phyloP scores from a whole-genome alignment of 2,888 invertebrate species.

The Minunthozetes semirufus region DNA sequence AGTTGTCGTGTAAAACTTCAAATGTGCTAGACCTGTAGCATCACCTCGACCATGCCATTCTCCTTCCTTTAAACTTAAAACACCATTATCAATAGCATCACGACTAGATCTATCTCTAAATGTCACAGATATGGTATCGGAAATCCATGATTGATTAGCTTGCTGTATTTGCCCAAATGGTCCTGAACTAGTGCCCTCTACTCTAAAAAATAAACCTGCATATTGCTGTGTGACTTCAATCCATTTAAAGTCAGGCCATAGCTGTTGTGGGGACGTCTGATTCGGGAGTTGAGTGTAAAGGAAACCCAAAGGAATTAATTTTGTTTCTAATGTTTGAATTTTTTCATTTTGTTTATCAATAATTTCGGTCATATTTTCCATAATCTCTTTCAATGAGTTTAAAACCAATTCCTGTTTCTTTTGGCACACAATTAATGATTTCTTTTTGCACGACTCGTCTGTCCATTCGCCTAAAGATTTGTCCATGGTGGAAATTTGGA shows the following conservation, averaged over 20 bases:
- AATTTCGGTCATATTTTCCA: background rate
- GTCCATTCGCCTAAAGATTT: background rate
- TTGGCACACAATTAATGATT: background rate
- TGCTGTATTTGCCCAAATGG: background rate
- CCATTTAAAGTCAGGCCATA: background rate
- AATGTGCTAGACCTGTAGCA: too few relatives aligned
- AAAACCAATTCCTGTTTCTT: background rate
- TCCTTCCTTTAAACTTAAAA: background rate
- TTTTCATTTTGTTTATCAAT: background rate
- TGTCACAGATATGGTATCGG: background rate
- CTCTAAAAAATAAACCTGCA: slow-evolving; percentile 4
- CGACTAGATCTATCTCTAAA: too few relatives aligned
- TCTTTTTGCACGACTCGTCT: background rate
- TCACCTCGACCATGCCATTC: background rate
- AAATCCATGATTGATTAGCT: background rate
- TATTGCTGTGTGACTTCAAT: background rate
- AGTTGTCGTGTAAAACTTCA: too few relatives aligned
- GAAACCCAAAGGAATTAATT: background rate
- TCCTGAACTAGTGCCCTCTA: background rate
- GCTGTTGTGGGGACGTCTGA: background rate
- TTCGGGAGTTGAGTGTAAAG: background rate
- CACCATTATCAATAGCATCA: too few relatives aligned
- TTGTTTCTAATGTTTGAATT: background rate
- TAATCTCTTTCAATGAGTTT: background rate
- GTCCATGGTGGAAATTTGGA: background rate